phyloP scores from a whole-genome alignment of 2,888 invertebrate species.

The Operophtera brumata region DNA sequence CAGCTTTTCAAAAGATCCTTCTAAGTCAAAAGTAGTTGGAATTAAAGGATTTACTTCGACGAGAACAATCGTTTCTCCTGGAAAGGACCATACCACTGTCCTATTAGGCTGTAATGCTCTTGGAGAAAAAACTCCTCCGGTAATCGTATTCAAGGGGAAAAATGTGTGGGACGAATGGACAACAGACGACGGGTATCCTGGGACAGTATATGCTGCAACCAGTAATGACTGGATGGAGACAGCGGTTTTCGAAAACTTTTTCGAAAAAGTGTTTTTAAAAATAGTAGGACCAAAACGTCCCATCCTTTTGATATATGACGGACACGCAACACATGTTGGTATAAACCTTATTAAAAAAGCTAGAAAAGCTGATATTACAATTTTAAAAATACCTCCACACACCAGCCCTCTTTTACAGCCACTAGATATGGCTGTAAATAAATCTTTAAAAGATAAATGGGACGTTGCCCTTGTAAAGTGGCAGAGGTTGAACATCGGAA shows the following conservation, averaged over 20 bases:
- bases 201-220: slow-evolving; percentile 24
- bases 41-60: slow-evolving; percentile 26
- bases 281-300: slow-evolving; percentile 21
- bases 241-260: slow-evolving; percentile 15
- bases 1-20: slow-evolving; percentile 18
- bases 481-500: slow-evolving; percentile 34
- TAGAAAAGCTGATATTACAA: slow-evolving; percentile 10
- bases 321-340: slow-evolving; percentile 27
- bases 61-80: slow-evolving; percentile 32
- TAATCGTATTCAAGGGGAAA: slow-evolving; percentile 38
- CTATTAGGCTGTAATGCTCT: slow-evolving; percentile 26
- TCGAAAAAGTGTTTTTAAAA: slow-evolving; percentile 19
- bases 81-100: slow-evolving; percentile 28
- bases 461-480: slow-evolving; percentile 36
- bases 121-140: slow-evolving; percentile 37
- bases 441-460: no score
- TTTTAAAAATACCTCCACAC: slow-evolving; percentile 26
- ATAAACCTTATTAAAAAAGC: slow-evolving; percentile 23
- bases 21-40: slow-evolving; percentile 33
- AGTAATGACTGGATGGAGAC: slow-evolving; percentile 44
- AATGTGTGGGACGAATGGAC: slow-evolving; percentile 32
- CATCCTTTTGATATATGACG: slow-evolving; percentile 27
- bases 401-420: slow-evolving; percentile 33
- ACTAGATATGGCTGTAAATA: slow-evolving; percentile 35
- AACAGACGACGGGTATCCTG: slow-evolving; percentile 32